Percentiles rank a stretch among this genome's conserved stretches.
Evolutionary conservation across 1,140 invertebrate species (phyloP).

Genomic region (Ostrea denselamellosa): DNA sequence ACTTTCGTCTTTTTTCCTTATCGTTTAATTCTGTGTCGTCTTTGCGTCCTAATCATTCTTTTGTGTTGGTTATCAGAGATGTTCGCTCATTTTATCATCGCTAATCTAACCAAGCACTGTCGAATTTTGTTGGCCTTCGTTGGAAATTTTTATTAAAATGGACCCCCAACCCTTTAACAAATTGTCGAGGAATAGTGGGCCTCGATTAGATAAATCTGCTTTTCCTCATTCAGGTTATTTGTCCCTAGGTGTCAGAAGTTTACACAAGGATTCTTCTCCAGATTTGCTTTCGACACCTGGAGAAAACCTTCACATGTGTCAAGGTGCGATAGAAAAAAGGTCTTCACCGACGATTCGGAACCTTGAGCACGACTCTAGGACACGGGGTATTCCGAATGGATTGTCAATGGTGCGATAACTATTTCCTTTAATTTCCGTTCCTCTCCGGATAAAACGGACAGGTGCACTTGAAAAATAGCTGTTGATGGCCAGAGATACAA

Average conservation of each 20-base stretch:
- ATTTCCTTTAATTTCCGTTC: conserved; percentile 29
- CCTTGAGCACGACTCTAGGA: conserved; percentile 7
- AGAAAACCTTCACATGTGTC: neutral
- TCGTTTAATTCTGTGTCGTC: conserved; percentile 17
- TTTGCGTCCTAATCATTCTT: conserved; percentile 19
- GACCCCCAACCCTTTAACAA: conserved; percentile 41
- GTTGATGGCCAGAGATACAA: conserved; percentile 21
- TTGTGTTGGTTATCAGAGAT: conserved; percentile 19
- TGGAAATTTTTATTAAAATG: conserved; percentile 42
- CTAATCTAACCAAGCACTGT: conserved; percentile 20
- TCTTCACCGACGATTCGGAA: neutral
- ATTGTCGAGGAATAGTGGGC: conserved; percentile 37
- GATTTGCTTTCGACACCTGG: conserved; percentile 32
- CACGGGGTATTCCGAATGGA: conserved; percentile 31
- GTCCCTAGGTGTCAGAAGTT: conserved; percentile 38
- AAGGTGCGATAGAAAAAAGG: conserved; percentile 15
- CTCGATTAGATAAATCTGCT: conserved; percentile 40
- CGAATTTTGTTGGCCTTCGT: conserved; percentile 7
- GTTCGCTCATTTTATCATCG: conserved; percentile 36
- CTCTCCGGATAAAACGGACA: conserved; percentile 5
- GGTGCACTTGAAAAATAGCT: conserved; percentile 32
- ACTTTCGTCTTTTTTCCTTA: neutral
- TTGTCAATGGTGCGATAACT: conserved; percentile 12
- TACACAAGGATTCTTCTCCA: conserved; percentile 13
- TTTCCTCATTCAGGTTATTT: conserved; percentile 10